phyloP scores from a whole-genome alignment of 2,113 vertebrate species.

The Bothrops jararaca region DNA sequence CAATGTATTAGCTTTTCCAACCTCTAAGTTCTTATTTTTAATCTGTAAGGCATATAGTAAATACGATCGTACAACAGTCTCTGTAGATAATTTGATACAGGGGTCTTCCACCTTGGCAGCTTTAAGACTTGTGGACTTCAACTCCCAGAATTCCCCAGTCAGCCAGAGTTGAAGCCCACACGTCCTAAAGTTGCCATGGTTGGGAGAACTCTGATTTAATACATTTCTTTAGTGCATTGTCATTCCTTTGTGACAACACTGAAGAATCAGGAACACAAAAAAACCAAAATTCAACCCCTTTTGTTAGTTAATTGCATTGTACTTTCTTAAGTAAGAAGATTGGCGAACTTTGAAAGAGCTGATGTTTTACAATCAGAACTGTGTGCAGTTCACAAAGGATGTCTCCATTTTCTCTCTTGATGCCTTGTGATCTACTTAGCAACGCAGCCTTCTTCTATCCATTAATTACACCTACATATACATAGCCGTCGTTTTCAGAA shows the following conservation, averaged over 20 bases:
- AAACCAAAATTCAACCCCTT: background rate
- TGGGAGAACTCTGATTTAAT: background rate
- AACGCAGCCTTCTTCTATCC: background rate
- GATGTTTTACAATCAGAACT: background rate
- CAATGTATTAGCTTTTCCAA: constrained; percentile 38
- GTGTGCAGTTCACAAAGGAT: background rate
- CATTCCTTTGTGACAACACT: constrained; percentile 30
- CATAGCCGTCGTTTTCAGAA: background rate
- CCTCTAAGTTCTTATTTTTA: constrained; percentile 42
- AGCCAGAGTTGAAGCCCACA: too few relatives aligned
- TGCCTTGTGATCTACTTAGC: background rate
- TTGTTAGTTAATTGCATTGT: background rate
- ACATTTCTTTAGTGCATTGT: constrained; percentile 65
- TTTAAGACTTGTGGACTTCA: background rate
- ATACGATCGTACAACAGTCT: constrained; percentile 15
- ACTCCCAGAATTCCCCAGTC: background rate
- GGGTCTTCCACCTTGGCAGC: background rate
- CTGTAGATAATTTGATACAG: constrained; percentile 31
- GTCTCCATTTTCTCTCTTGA: background rate
- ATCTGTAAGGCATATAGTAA: constrained; percentile 54
- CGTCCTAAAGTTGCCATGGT: background rate
- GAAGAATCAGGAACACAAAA: constrained; percentile 16
- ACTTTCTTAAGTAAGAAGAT: background rate
- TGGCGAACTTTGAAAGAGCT: background rate
- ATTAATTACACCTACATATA: background rate